A percentile compares a stretch with the other conserved stretches of the same genome.
Evolutionary conservation across 2,888 invertebrate species (phyloP).

Genomic region (Drosophila gaucha): DNA sequence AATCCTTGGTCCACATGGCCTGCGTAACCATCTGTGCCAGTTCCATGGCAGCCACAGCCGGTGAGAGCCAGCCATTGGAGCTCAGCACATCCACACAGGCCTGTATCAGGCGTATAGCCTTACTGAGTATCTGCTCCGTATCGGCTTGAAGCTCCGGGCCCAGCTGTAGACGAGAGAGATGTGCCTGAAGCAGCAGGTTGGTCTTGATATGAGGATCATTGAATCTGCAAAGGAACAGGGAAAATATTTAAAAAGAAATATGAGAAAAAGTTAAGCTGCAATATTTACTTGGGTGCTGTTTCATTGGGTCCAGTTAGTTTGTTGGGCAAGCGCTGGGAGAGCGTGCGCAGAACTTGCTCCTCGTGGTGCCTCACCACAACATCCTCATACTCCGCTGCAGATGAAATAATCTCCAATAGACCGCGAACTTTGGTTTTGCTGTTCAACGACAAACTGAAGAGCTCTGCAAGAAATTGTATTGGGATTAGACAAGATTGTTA

Average conservation of each 20-base stretch:
- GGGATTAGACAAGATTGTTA: background rate
- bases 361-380: conserved; percentile 98
- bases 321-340: conserved; percentile 86
- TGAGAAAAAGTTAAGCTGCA: background rate
- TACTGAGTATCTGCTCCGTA: conserved; percentile 94
- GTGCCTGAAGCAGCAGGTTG: conserved; percentile 97
- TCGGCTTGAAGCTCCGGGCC: conserved; percentile 98
- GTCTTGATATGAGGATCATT: conserved; percentile 99
- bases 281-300: conserved; percentile 89
- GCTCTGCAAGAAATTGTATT: conserved; percentile 87
- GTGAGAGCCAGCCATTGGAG: conserved; percentile 98
- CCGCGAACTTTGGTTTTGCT: conserved; percentile 99
- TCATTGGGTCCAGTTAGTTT: conserved; percentile 88
- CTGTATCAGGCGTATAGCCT: conserved; percentile 93
- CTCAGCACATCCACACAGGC: conserved; percentile 98
- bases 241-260: background rate
- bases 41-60: conserved; percentile 99
- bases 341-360: conserved; percentile 91
- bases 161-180: conserved; percentile 96
- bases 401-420: conserved; percentile 98
- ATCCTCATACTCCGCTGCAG: conserved; percentile 98
- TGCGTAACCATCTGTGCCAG: conserved; percentile 99
- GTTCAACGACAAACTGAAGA: conserved; percentile 98
- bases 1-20: conserved; percentile 99
- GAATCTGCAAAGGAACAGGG: conserved; percentile 86